A percentile compares a stretch with the other conserved stretches of the same genome.
These are phyloP conservation scores for Rhabdomys pumilio DNA, from an alignment of 2,797 vertebrate species.

Conservation along the genomic window DNA sequence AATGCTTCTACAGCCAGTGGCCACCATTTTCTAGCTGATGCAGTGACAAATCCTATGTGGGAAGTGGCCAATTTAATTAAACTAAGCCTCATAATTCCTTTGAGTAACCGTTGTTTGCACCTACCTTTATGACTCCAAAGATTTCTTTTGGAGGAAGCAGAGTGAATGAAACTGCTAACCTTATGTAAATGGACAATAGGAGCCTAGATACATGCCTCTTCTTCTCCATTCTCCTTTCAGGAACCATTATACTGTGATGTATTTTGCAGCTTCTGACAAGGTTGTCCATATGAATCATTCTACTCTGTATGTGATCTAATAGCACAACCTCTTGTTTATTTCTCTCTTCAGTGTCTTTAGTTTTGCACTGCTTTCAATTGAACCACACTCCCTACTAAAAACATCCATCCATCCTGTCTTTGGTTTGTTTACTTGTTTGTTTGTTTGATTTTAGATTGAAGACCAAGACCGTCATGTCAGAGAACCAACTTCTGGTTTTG, in stretches of 20 bases:
- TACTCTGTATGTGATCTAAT: background rate
- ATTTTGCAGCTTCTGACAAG: background rate
- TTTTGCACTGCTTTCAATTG: background rate
- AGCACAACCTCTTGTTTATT: background rate
- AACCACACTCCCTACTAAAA: background rate
- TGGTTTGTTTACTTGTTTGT: background rate
- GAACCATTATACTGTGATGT: background rate
- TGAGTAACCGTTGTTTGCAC: background rate
- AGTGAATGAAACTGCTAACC: background rate
- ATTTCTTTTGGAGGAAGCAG: background rate
- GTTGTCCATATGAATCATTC: background rate
- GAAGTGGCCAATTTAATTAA: background rate
- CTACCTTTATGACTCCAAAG: background rate
- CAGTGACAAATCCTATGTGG: background rate
- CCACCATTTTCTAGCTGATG: background rate
- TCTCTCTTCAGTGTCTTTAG: background rate
- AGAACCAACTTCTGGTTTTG: background rate
- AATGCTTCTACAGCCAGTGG: background rate
- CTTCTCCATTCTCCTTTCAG: background rate
- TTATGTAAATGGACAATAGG: background rate
- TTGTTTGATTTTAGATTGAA: background rate
- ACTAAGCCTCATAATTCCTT: background rate
- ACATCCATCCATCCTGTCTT: background rate
- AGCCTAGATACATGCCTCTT: background rate
- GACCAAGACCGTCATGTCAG: background rate